Conservation (phyloP, 2,797 vertebrate genomes). For the Gobionotothen gibberifrons region DNA sequence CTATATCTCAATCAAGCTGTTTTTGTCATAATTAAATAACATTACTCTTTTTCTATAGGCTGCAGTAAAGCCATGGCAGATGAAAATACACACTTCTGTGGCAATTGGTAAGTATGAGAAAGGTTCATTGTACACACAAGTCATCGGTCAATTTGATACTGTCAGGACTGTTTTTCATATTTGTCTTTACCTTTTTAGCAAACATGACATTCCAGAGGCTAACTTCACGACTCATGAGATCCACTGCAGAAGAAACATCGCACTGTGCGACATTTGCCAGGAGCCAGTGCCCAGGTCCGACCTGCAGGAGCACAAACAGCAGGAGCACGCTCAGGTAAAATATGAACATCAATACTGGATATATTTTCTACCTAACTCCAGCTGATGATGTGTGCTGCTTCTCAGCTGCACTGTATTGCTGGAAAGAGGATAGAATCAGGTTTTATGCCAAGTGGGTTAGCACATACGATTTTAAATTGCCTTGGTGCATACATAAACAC, state of each 20-base stretch:
- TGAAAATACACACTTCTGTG: slow-evolving; percentile 85
- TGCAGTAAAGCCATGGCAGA: slow-evolving; percentile 79
- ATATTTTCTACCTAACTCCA: neutral
- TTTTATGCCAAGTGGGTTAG: too few relatives aligned
- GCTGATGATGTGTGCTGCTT: neutral
- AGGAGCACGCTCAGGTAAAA: slow-evolving; percentile 91
- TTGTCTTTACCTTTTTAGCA: slow-evolving; percentile 77
- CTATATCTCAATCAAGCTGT: neutral
- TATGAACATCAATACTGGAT: neutral
- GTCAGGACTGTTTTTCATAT: neutral
- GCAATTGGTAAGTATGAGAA: slow-evolving; percentile 80
- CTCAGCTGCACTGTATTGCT: too few relatives aligned
- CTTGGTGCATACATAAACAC: too few relatives aligned
- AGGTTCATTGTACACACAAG: too few relatives aligned
- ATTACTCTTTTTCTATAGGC: slow-evolving; percentile 26
- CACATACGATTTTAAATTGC: too few relatives aligned
- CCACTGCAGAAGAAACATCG: slow-evolving; percentile 94
- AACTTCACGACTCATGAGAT: slow-evolving; percentile 98
- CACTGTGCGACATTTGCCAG: slow-evolving; percentile 89
- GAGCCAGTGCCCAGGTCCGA: slow-evolving; percentile 91
- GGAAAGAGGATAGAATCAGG: too few relatives aligned
- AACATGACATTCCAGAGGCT: slow-evolving; percentile 92
- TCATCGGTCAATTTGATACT: neutral
- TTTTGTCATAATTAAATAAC: slow-evolving; percentile 20
- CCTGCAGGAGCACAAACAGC: slow-evolving; percentile 88